Percentiles rank a stretch among this genome's conserved stretches.
Conservation (phyloP, 2,113 vertebrate genomes). For the Ia io region DNA sequence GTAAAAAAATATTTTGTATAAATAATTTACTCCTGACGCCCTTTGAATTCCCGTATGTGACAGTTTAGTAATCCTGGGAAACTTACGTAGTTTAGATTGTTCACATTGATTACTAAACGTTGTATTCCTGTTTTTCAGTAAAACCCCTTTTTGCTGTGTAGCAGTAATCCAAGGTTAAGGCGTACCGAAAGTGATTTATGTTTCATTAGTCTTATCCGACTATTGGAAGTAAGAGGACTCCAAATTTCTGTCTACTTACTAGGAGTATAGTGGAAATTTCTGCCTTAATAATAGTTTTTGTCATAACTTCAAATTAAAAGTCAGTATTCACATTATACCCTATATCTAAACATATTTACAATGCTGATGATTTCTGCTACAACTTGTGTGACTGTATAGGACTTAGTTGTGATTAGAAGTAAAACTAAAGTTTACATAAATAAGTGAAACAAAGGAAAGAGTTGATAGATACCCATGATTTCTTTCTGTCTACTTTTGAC, state of each 20-base stretch:
- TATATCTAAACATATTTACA: neutral
- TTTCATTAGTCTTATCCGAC: neutral
- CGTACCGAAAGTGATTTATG: neutral
- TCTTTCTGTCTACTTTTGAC: neutral
- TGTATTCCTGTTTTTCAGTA: neutral
- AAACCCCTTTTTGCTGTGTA: neutral
- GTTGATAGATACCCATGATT: neutral
- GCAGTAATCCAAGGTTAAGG: neutral
- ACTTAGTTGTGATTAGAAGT: slow-evolving; percentile 35
- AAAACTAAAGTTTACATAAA: neutral
- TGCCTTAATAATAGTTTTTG: neutral
- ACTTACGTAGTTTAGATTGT: neutral
- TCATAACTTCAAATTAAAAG: neutral
- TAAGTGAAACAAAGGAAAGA: slow-evolving; percentile 3
- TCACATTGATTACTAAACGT: neutral
- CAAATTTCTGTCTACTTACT: neutral
- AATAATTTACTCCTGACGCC: neutral
- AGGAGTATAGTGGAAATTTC: neutral
- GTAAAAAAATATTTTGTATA: neutral
- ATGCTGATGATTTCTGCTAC: neutral
- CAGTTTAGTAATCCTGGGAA: neutral
- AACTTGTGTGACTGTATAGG: neutral
- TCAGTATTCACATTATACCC: neutral
- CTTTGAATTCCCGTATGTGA: neutral
- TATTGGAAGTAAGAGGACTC: neutral